Evolutionary conservation across 2,888 invertebrate genomes (phyloP), one percentile per base, ranked within the genome.

Genomic region (Aporophyla nigra): DNA sequence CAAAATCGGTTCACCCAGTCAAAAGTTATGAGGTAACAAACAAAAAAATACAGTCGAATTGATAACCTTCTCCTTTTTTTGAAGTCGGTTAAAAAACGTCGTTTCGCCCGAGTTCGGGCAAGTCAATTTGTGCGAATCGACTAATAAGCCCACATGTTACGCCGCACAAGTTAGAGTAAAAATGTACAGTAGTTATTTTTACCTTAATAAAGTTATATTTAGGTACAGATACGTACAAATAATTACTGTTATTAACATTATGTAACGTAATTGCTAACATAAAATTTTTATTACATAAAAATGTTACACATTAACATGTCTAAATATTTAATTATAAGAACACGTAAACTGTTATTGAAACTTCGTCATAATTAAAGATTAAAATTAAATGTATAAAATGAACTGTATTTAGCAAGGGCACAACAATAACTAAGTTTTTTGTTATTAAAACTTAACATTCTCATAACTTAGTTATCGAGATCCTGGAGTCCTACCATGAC

Each of bases 181-280:
- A 69, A 58, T 53, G 7, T n/a, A 58, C 24, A 14, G n/a, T 43
- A 24, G 61, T 54, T 78, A 49, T 21, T 24, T 61, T 71, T 49
- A 19, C 6, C 6, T 33, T 46, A 19, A n/a, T 24, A 16, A 54
- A 43, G n/a, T 56, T 56, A n/a, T 43, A 49, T 74, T 61, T 61
- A 40, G 16, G 24, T 75, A 53, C 24, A 58, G 33, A 66, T 62
- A 46, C 19, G 51, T 46, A 58, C 33, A 53, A 16, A 56, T 53
- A 53, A 56, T 46, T 56, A 77, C 51, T 19, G 56, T 24, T 62
- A 43, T 67, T 75, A 58, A 54, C 6, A 12, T 62, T 62, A 82
- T 56, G 59, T 82, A 71, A 80, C 63, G 24, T 70, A 76, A 77
- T 49, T 62, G 40, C 65, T 21, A 56, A 63, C 43, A 65, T 81